phyloP scores from a whole-genome alignment of 2,888 invertebrate genomes.

The Sabatieria punctata region DNA sequence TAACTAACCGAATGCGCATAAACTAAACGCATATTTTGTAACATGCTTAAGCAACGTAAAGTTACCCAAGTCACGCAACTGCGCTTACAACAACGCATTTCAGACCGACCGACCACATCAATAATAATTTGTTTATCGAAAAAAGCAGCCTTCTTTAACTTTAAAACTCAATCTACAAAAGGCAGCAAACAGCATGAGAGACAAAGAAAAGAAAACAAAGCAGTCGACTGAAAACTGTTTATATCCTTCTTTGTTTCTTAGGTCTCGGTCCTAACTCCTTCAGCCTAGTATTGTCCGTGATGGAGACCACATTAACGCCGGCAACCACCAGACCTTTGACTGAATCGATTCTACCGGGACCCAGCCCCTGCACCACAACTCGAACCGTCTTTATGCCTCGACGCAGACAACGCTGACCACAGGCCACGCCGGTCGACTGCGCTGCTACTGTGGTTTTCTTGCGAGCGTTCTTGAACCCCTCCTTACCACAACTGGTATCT shows the following conservation, averaged over 20 bases:
- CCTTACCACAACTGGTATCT: conserved; percentile 52
- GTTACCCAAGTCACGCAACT: too few relatives aligned
- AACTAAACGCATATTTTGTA: too few relatives aligned
- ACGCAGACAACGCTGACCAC: conserved; percentile 41
- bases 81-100: too few relatives aligned
- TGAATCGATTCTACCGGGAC: conserved; percentile 48
- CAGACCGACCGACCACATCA: too few relatives aligned
- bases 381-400: conserved; percentile 29
- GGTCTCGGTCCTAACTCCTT: conserved; percentile 58
- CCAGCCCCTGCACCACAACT: conserved; percentile 31
- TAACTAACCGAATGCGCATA: too few relatives aligned
- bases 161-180: too few relatives aligned
- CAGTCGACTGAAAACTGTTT: conserved; percentile 28
- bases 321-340: conserved; percentile 83
- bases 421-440: conserved; percentile 68
- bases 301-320: conserved; percentile 69
- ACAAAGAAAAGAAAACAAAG: too few relatives aligned
- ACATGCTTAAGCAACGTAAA: too few relatives aligned
- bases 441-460: conserved; percentile 94
- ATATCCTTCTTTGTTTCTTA: conserved; percentile 64
- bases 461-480: conserved; percentile 82
- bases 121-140: too few relatives aligned
- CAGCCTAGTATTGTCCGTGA: conserved; percentile 74
- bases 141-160: too few relatives aligned
- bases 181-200: too few relatives aligned